phyloP scores from a whole-genome alignment of 2,113 vertebrate genomes.

The Meriones unguiculatus region DNA sequence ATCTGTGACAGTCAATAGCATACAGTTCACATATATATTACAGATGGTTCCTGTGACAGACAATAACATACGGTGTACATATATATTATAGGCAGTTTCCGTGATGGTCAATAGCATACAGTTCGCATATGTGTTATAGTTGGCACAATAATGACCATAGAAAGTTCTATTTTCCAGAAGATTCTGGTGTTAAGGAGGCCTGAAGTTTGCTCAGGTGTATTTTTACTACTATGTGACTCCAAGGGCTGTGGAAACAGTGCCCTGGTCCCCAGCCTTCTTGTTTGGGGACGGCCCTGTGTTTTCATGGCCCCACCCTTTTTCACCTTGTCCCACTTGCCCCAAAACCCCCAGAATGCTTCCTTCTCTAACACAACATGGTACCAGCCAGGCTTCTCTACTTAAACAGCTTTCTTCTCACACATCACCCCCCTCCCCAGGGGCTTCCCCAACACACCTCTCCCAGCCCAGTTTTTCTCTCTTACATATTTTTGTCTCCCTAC shows the following conservation, averaged over 20 bases:
- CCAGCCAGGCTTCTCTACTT: background rate
- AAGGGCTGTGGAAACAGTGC: accelerated
- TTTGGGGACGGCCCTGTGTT: background rate
- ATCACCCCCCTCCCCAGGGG: too few species aligned
- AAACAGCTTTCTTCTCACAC: background rate
- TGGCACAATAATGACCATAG: background rate
- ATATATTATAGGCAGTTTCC: too few species aligned
- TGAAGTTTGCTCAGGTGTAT: accelerated
- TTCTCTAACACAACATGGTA: accelerated
- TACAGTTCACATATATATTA: too few species aligned
- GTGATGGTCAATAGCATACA: too few species aligned
- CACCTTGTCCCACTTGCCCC: accelerated
- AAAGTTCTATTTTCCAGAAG: background rate
- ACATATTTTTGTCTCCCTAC: background rate
- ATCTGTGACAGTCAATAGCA: accelerated
- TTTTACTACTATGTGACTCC: accelerated
- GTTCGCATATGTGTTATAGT: too few species aligned
- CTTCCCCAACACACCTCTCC: too few species aligned
- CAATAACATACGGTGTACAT: too few species aligned
- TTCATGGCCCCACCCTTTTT: accelerated
- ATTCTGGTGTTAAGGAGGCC: accelerated
- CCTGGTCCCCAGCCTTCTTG: accelerated
- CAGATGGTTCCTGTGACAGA: background rate
- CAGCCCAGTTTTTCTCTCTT: background rate
- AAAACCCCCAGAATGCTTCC: background rate